phyloP scores from a whole-genome alignment of 1,140 invertebrate species.

The Aphelinus certus region DNA sequence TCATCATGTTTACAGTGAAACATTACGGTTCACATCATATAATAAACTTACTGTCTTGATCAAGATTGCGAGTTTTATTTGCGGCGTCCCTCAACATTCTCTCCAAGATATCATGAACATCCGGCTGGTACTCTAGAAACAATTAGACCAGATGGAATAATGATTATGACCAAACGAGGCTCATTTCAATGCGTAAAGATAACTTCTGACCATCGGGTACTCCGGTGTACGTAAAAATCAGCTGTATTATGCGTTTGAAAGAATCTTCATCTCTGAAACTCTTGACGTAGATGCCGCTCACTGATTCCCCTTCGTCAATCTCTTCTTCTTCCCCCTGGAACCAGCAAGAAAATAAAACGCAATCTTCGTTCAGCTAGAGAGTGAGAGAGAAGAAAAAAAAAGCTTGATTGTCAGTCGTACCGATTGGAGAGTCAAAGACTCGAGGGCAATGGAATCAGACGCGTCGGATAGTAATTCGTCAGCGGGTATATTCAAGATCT shows the following conservation, averaged over 20 bases:
- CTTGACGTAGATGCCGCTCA: too few relatives aligned
- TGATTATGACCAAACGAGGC: too few relatives aligned
- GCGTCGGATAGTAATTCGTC: slow-evolving; percentile 9
- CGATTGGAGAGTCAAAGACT: background rate
- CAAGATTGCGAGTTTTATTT: slow-evolving; percentile 12
- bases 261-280: background rate
- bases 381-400: background rate
- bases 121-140: slow-evolving; percentile 3
- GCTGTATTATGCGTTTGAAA: background rate
- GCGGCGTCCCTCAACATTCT: background rate
- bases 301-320: background rate
- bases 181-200: background rate
- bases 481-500: slow-evolving; percentile 41
- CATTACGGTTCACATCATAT: slow-evolving; percentile 7
- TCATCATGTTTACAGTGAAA: background rate
- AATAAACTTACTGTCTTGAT: slow-evolving; percentile 31
- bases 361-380: too few relatives aligned
- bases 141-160: background rate
- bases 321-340: background rate
- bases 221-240: background rate
- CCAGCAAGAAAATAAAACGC: background rate
- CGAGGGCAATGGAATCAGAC: too few relatives aligned
- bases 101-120: slow-evolving; percentile 6
- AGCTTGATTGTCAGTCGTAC: background rate
- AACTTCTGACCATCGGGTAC: slow-evolving; percentile 15